Percentiles rank a stretch among this genome's conserved stretches.
These are phyloP conservation scores for Stomatorhinus ivindoensis DNA, from an alignment of 2,113 vertebrate genomes.

Conservation along the genomic window DNA sequence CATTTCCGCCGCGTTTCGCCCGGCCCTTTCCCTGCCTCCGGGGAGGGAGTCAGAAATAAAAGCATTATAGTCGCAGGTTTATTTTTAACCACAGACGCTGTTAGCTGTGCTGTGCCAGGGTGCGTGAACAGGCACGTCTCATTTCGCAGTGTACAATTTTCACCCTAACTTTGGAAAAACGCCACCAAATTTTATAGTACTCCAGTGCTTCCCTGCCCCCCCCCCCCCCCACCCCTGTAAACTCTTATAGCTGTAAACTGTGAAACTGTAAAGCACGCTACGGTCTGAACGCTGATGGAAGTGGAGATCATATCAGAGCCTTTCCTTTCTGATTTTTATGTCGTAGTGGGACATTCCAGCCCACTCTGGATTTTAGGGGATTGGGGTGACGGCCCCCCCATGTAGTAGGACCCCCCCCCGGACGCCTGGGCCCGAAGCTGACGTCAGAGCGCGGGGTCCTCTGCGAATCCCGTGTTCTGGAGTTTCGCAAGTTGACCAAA, in stretches of 20 bases:
- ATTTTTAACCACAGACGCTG: not conserved
- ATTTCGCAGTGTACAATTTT: not conserved
- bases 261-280: not conserved
- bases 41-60: not conserved
- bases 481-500: not conserved
- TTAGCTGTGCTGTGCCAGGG: not conserved
- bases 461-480: not conserved
- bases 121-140: not conserved
- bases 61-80: not conserved
- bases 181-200: not conserved
- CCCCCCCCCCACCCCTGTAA: not conserved
- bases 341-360: not conserved
- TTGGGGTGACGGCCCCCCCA: not conserved
- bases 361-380: not conserved
- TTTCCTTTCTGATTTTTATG: not conserved
- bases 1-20: too few species aligned
- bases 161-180: not conserved
- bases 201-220: not conserved
- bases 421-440: not conserved
- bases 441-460: not conserved
- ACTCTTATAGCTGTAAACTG: not conserved
- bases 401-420: not conserved
- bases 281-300: not conserved
- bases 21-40: not conserved
- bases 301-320: not conserved